Evolutionary conservation across 2,797 vertebrate species (phyloP).

Genomic region (Adelosebastes latens): DNA sequence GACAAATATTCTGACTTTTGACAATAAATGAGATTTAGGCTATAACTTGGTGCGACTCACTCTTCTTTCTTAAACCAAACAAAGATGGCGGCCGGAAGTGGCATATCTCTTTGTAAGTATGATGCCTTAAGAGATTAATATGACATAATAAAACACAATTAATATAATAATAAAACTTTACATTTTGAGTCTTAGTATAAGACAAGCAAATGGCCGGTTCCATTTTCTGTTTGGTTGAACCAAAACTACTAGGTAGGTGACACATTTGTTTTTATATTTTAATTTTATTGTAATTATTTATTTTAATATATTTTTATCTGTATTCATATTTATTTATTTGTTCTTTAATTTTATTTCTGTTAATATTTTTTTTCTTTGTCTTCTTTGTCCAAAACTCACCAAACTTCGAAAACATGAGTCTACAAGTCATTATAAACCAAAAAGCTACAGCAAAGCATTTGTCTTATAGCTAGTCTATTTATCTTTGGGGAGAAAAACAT

Average conservation of each 20-base stretch:
- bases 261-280: no score
- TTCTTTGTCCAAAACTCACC: no score
- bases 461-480: not conserved
- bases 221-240: not conserved
- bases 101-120: not conserved
- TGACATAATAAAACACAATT: not conserved
- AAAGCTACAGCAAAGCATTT: not conserved
- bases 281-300: no score
- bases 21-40: not conserved
- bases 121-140: not conserved
- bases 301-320: no score
- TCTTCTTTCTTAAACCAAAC: not conserved
- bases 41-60: not conserved
- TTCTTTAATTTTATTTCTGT: no score
- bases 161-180: not conserved
- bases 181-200: not conserved
- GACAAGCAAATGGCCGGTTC: not conserved
- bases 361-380: no score
- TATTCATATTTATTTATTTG: no score
- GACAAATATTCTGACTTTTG: not conserved
- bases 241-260: no score
- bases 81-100: not conserved
- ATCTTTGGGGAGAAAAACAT: not conserved
- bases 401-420: no score
- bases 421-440: no score